Evolutionary conservation across 1,140 invertebrate species (phyloP), one percentile per base, ranked within the genome.

Genomic region (Drosophila ercepeae): DNA sequence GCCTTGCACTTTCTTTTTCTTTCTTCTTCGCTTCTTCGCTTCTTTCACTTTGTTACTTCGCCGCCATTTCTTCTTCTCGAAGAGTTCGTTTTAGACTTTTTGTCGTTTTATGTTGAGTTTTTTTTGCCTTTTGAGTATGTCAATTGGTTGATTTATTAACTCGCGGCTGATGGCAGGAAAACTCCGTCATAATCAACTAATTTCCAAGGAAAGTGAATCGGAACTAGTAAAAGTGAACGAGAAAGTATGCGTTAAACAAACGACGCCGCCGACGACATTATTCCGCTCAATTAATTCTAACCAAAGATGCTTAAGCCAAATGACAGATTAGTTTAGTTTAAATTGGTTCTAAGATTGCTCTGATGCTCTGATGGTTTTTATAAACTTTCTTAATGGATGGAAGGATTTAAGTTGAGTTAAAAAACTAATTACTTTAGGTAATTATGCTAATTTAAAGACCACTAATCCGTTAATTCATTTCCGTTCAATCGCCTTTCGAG

Each of bases 111-210:
- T 42, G 49, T 25, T 55, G 36, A 55, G 29, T 6, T 19, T 59
- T 34, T 60, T 57, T 74, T 34, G 29, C 14, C 32, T 52, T 45
- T 23, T 27, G 27, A 41, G 48, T 64, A 27, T 65, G 71, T 74
- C 70, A 70, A 68, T 75, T 60, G 53, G 72, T 49, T 69, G 75
- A 86, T 75, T 72, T 86, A 74, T 74, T 65, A 74, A 64, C 50
- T 55, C 27, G 48, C 34, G 18, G 18, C 32, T 45, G 54, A 49
- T 57, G 41, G 27, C 36, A 41, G 67, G 68, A 72, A 73, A 73
- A 63, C 57, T 72, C 18, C 50, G 42, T 55, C 44, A 45, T 64
- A 55, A 73, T 73, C 73, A 60, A 42, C 68, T 36, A 48, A 73
- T 73, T 27, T 54, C 58, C 23, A 49, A 51, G 70, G 70, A 73